These are phyloP conservation scores for Boloria euphrosyne DNA, from an alignment of 2,888 invertebrate genomes.

Conservation along the genomic window DNA sequence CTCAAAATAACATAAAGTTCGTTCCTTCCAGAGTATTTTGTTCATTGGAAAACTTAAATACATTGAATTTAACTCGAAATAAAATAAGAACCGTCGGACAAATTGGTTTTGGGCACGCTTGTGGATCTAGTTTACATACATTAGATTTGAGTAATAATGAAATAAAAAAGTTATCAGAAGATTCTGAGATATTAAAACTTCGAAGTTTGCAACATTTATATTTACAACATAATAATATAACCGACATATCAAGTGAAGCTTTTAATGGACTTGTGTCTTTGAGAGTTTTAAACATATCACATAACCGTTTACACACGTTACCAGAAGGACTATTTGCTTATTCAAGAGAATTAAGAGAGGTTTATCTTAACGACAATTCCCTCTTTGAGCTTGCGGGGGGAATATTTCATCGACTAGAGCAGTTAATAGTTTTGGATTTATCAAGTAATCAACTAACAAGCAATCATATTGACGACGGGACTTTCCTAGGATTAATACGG, in stretches of 20 bases:
- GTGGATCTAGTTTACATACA: conserved; percentile 87
- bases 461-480: conserved; percentile 91
- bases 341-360: conserved; percentile 90
- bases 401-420: conserved; percentile 91
- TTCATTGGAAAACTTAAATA: conserved; percentile 89
- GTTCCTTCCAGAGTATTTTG: conserved; percentile 91
- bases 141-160: conserved; percentile 92
- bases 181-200: conserved; percentile 88
- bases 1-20: conserved; percentile 91
- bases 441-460: conserved; percentile 93
- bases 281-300: conserved; percentile 91
- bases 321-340: conserved; percentile 92
- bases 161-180: conserved; percentile 86
- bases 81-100: conserved; percentile 89
- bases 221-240: conserved; percentile 92
- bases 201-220: conserved; percentile 90
- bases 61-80: conserved; percentile 92
- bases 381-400: conserved; percentile 91
- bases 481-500: conserved; percentile 92
- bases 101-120: conserved; percentile 86
- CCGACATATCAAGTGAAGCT: conserved; percentile 89
- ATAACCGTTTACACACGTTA: conserved; percentile 90
- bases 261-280: conserved; percentile 90
- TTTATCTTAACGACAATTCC: conserved; percentile 92
- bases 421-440: conserved; percentile 91